These are phyloP conservation scores for Eulemur rufifrons DNA, from an alignment of 2,113 vertebrate genomes.

Conservation along the genomic window DNA sequence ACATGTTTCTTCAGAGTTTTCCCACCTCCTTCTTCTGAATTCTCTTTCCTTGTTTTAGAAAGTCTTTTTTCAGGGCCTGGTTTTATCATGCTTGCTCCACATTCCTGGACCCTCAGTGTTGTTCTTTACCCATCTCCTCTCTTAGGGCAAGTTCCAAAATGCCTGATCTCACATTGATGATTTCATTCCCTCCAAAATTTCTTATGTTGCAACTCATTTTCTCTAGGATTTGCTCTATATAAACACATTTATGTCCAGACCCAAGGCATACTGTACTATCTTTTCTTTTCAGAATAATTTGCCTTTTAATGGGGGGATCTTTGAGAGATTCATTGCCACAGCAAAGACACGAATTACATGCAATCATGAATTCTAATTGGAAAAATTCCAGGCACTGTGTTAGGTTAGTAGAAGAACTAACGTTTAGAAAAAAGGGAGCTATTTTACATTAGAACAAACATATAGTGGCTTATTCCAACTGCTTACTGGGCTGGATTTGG, in stretches of 20 bases:
- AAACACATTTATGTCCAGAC: background rate
- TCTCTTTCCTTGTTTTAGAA: background rate
- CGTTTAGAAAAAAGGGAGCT: background rate
- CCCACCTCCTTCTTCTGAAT: background rate
- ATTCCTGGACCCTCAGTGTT: background rate
- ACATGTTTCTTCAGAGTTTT: background rate
- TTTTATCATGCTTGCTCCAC: background rate
- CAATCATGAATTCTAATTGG: slow-evolving; percentile 27
- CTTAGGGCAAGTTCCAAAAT: background rate
- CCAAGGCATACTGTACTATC: background rate
- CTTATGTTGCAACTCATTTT: background rate
- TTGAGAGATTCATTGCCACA: background rate
- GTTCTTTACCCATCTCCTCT: background rate
- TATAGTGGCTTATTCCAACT: background rate
- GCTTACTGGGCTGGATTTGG: background rate
- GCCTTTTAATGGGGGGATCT: background rate
- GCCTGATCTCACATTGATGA: background rate
- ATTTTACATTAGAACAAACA: background rate
- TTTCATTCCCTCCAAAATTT: background rate
- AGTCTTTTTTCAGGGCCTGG: background rate
- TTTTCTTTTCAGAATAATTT: background rate
- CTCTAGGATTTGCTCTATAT: background rate
- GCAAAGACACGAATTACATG: background rate
- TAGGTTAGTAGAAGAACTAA: background rate
- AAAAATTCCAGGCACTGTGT: background rate